A percentile compares a stretch with the other conserved stretches of the same genome.
Evolutionary conservation across 2,888 invertebrate genomes (phyloP).

Genomic region (Elegia similella): DNA sequence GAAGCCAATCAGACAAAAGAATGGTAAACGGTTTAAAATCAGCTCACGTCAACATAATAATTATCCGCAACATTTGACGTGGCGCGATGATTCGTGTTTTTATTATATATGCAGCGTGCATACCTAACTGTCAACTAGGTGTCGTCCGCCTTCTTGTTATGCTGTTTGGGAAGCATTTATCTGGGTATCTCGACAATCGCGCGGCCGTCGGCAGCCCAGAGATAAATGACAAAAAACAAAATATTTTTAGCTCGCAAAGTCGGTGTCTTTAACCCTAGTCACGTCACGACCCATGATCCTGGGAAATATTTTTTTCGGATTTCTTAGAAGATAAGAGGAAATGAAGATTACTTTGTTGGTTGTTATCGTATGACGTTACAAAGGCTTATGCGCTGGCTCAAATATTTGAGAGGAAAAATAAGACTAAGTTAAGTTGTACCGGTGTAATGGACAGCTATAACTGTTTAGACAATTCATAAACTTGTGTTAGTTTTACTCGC

Average conservation of each 20-base stretch:
- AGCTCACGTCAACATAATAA: neutral
- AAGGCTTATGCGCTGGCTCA: neutral
- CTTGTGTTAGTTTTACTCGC: neutral
- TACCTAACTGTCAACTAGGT: slow-evolving; percentile 46
- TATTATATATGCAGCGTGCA: slow-evolving; percentile 32
- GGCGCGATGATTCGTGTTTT: slow-evolving; percentile 20
- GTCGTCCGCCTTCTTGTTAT: slow-evolving; percentile 40
- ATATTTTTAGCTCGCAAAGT: slow-evolving; percentile 45
- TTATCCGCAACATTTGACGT: slow-evolving; percentile 18
- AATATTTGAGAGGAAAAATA: slow-evolving; percentile 12
- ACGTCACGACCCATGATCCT: slow-evolving; percentile 59
- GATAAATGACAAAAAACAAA: slow-evolving; percentile 50
- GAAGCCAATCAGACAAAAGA: neutral
- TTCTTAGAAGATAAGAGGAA: slow-evolving; percentile 46
- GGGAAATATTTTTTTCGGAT: slow-evolving; percentile 47
- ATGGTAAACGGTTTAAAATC: neutral
- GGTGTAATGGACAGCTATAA: neutral
- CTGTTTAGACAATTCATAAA: slow-evolving; percentile 34
- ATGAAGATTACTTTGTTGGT: slow-evolving; percentile 19
- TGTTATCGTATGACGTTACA: slow-evolving; percentile 5
- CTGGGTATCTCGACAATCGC: slow-evolving; percentile 39
- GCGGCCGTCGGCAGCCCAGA: slow-evolving; percentile 28
- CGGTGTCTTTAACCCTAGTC: slow-evolving; percentile 56
- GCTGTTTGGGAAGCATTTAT: slow-evolving; percentile 48
- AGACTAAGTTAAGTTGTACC: neutral